These are phyloP conservation scores for Syncerus caffer DNA, from an alignment of 2,797 vertebrate species.

Conservation along the genomic window DNA sequence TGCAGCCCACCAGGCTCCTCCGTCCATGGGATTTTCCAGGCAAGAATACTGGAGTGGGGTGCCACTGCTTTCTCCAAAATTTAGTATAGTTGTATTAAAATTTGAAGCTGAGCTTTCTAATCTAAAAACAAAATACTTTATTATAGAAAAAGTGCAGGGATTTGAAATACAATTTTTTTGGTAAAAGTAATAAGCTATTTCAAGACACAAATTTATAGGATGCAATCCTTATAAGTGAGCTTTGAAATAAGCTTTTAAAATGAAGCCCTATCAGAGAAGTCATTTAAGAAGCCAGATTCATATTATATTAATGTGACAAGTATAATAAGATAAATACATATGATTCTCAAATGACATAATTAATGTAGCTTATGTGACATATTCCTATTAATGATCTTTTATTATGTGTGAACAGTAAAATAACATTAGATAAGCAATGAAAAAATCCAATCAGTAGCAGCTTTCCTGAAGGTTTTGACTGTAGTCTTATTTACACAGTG, in stretches of 20 bases:
- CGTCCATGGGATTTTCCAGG: no score
- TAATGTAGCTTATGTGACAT: conserved; percentile 70
- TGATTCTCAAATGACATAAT: conserved; percentile 74
- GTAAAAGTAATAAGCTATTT: conserved; percentile 18
- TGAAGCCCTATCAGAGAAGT: conserved; percentile 41
- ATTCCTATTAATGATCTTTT: conserved; percentile 72
- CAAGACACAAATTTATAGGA: conserved; percentile 38
- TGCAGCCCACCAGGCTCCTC: no score
- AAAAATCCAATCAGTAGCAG: conserved; percentile 60
- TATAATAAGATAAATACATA: conserved; percentile 67
- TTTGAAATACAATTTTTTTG: conserved; percentile 28
- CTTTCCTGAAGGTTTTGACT: conserved; percentile 36
- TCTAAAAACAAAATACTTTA: conserved; percentile 49
- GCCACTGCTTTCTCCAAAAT: neutral
- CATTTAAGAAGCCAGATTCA: conserved; percentile 53
- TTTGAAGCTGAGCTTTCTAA: conserved; percentile 32
- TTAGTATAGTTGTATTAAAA: conserved; percentile 29
- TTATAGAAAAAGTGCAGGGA: neutral
- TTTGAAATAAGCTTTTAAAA: conserved; percentile 56
- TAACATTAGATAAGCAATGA: conserved; percentile 70
- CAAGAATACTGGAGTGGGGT: no score
- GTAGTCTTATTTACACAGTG: conserved; percentile 63
- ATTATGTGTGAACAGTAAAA: conserved; percentile 74
- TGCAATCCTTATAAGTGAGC: conserved; percentile 2
- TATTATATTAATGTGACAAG: conserved; percentile 65